Percentiles rank a stretch among this genome's conserved stretches.
Conservation (phyloP, 2,113 vertebrate genomes). For the Felis chaus region DNA sequence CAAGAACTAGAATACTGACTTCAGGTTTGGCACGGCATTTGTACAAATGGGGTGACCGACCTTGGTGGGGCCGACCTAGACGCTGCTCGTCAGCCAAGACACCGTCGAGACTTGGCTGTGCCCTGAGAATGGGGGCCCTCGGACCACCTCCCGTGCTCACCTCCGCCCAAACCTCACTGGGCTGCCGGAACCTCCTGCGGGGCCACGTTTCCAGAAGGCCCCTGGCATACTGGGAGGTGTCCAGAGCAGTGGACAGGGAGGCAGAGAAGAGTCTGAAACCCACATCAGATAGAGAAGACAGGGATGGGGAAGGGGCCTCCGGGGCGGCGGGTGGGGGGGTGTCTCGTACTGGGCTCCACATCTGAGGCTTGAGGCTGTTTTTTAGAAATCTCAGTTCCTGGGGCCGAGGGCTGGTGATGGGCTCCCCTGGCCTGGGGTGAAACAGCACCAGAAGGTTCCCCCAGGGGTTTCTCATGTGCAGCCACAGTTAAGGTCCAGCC, state of each 20-base stretch:
- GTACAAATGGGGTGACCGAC: rapidly evolving
- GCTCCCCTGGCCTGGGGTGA: not conserved
- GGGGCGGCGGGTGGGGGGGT: rapidly evolving
- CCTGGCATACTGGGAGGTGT: not conserved
- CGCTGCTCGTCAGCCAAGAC: rapidly evolving
- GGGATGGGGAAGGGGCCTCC: rapidly evolving
- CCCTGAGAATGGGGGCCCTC: not conserved
- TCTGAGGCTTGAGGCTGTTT: rapidly evolving
- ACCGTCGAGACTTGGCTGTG: rapidly evolving
- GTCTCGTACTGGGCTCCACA: not conserved
- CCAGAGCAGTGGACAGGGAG: rapidly evolving
- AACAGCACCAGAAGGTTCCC: not conserved
- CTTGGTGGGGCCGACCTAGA: rapidly evolving
- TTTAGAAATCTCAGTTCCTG: not conserved
- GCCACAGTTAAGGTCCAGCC: no score
- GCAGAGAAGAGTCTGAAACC: not conserved
- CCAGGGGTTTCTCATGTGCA: rapidly evolving
- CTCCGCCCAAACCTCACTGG: rapidly evolving
- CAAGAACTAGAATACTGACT: rapidly evolving
- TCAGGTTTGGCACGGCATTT: rapidly evolving
- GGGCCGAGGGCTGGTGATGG: rapidly evolving
- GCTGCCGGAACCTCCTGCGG: not conserved
- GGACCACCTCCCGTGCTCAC: rapidly evolving
- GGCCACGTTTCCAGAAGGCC: not conserved
- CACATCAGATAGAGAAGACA: rapidly evolving